A percentile compares a stretch with the other conserved stretches of the same genome.
Evolutionary conservation across 2,113 vertebrate genomes (phyloP).

Genomic region (Platichthys stellatus): DNA sequence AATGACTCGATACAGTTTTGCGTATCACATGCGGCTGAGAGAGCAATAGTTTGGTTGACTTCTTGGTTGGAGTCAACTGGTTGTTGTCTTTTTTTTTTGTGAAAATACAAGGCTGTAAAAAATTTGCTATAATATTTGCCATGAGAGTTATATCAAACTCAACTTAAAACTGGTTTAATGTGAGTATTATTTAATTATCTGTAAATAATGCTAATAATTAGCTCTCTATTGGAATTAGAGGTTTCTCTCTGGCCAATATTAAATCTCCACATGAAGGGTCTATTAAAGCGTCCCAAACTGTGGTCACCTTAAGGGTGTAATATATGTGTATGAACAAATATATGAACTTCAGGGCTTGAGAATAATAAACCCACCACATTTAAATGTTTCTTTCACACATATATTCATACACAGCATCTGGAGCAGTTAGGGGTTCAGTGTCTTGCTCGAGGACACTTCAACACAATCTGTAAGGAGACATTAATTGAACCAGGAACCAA

Average conservation of each 20-base stretch:
- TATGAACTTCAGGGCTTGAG: background rate
- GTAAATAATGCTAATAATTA: slow-evolving; percentile 7
- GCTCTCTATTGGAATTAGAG: slow-evolving; percentile 12
- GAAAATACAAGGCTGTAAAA: slow-evolving; percentile 3
- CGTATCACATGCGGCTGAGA: slow-evolving; percentile 44
- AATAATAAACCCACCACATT: background rate
- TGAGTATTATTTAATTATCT: slow-evolving; percentile 16
- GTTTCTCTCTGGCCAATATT: background rate
- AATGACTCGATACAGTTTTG: slow-evolving; percentile 45
- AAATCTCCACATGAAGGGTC: background rate
- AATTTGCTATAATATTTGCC: slow-evolving; percentile 5
- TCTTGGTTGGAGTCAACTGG: slow-evolving; percentile 16
- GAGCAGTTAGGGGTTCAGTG: background rate
- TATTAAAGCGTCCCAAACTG: background rate
- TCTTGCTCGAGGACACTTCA: background rate
- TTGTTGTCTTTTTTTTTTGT: background rate
- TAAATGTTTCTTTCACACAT: background rate
- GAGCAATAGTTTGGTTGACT: slow-evolving; percentile 39
- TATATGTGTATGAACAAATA: background rate
- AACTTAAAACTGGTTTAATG: background rate
- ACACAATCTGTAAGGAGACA: background rate
- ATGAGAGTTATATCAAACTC: background rate
- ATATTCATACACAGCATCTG: background rate
- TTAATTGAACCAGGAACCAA: background rate
- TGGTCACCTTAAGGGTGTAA: slow-evolving; percentile 7